These are phyloP conservation scores for Leptoclinus maculatus DNA, from an alignment of 2,797 vertebrate species.

Conservation along the genomic window DNA sequence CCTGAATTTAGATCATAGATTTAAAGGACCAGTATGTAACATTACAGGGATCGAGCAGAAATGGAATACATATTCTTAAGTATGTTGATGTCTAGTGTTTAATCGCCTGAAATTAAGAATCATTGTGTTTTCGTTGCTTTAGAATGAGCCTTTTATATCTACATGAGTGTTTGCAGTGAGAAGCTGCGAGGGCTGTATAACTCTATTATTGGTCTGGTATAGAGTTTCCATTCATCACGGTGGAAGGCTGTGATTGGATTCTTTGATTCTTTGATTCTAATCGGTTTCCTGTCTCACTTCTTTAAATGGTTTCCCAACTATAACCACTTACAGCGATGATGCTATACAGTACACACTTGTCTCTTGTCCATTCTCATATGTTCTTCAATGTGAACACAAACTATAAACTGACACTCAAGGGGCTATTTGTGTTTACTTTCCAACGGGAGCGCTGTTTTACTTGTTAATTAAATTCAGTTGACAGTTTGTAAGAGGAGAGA, in stretches of 20 bases:
- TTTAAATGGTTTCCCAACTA: conserved; percentile 20
- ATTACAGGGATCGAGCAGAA: too few species aligned
- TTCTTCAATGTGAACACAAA: conserved; percentile 19
- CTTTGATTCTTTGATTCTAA: background rate
- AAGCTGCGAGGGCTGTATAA: conserved; percentile 7
- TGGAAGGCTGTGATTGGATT: conserved; percentile 12
- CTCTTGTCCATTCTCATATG: conserved; percentile 18
- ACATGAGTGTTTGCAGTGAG: conserved; percentile 8
- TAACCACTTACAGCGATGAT: conserved; percentile 10
- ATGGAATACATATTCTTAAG: too few species aligned
- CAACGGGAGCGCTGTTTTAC: conserved; percentile 6
- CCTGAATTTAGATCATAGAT: background rate
- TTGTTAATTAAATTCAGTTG: conserved; percentile 38
- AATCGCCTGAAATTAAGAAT: too few species aligned
- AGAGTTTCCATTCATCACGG: conserved; percentile 29
- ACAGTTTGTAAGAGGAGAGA: background rate
- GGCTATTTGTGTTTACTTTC: conserved; percentile 27
- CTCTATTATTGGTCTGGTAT: conserved; percentile 21
- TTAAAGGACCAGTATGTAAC: too few species aligned
- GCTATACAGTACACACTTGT: conserved; percentile 19
- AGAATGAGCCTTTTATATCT: too few species aligned
- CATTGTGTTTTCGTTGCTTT: too few species aligned
- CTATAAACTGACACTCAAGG: background rate
- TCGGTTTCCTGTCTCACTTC: conserved; percentile 20
- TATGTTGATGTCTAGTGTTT: too few species aligned